These are phyloP conservation scores for Polyommatus iphigenia DNA, from an alignment of 2,888 invertebrate genomes.

Conservation along the genomic window DNA sequence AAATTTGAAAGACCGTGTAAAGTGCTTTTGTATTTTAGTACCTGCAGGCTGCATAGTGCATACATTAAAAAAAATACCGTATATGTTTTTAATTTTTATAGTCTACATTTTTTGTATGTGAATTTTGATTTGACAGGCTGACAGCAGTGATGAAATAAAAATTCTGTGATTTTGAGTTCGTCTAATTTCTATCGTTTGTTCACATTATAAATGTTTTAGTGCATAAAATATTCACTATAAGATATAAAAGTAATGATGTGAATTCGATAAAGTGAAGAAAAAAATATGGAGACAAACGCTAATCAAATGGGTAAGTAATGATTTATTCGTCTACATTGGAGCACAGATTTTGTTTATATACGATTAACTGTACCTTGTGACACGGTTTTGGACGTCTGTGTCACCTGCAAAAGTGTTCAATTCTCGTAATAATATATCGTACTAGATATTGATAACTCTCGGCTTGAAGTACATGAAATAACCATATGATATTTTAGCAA, in stretches of 20 bases:
- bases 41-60: too few relatives aligned
- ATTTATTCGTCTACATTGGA: constrained; percentile 47
- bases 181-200: constrained; percentile 26
- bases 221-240: constrained; percentile 34
- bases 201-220: constrained; percentile 31
- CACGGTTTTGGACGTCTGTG: constrained; percentile 57
- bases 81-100: background rate
- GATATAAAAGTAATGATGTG: constrained; percentile 64
- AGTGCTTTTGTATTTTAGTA: too few relatives aligned
- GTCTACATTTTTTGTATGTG: background rate
- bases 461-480: background rate
- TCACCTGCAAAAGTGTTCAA: constrained; percentile 7
- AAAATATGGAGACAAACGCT: constrained; percentile 73
- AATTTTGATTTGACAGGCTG: constrained; percentile 27
- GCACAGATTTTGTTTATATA: constrained; percentile 67
- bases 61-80: too few relatives aligned
- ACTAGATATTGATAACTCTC: background rate
- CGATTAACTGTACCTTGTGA: constrained; percentile 71
- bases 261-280: constrained; percentile 49
- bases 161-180: background rate
- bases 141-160: constrained; percentile 32
- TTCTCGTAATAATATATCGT: constrained; percentile 18
- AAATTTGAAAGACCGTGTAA: too few relatives aligned
- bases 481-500: background rate
- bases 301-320: constrained; percentile 71